Evolutionary conservation across 2,888 invertebrate genomes (phyloP), one percentile per base, ranked within the genome.

Genomic region (Acanthococcus lagerstroemiae): DNA sequence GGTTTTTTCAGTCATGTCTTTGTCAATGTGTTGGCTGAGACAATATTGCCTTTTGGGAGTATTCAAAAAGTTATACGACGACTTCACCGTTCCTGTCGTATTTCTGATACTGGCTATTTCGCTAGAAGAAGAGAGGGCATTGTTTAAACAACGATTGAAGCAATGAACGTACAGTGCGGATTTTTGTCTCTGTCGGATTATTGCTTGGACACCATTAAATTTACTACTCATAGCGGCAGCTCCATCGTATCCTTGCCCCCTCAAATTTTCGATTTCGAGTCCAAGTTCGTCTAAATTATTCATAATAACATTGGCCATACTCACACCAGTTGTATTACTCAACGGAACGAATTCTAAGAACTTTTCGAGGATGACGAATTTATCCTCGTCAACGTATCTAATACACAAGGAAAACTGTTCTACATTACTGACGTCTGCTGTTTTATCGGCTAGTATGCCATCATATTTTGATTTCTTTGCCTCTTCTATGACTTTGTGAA

Each of bases 361-460:
- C 9, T 9, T 7, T 50, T 50, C 50, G 9, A 17, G 7, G 9
- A 50, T 50, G 7, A 7, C 17, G 50, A 50, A 50, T 7, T 17
- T 50, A 12, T 12, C 50, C 17, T 7, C 17, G 17, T 50, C 50
- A 25, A 50, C 26, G 22, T 61, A 46, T 3, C 61, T 19, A 24
- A 61, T 25, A 15, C 22, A 61, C 24, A 61, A 25, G 1, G 61
- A 61, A 21, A 61, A 21, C 19, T 61, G 61, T 67, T 71, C 71
- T 15, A 58, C 67, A 2, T 46, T 66, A 17, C 55, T 48, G 9
- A 68, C 55, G 55, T 66, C 72, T 65, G 66, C 69, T 54, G 68
- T 69, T 55, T 69, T 69, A 55, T 66, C 65, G 12, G 70, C 70
- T 25, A 72, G 48, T n/a, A 72, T 55, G 4, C 68, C 37, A 67